Base-by-base conservation (phyloP, 92 coral and sea anemone species). In the Palythoa grandiflora region DNA sequence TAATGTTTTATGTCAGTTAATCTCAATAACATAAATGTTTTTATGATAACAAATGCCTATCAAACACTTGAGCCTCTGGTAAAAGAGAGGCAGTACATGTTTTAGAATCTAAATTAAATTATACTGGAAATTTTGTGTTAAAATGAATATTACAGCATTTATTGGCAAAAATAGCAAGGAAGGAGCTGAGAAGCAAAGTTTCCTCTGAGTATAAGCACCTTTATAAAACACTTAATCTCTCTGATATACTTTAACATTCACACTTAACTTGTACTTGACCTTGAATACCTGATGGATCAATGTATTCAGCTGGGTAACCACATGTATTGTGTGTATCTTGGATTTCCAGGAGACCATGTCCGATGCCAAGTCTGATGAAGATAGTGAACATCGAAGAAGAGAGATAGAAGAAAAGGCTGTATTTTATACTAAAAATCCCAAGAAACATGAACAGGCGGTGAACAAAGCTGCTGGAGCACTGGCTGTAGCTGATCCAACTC, bases 251-350 rank as follows among this genome's bases (percentile, higher is more conserved):
- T 68, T 68, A 68, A 68, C 2, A 68, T 21, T 68, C 39, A 68
- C 73, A 68, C 73, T 68, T 68, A 68, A 68, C 73, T 68, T 68
- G 73, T 68, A 68, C 73, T 68, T 68, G 73, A 68, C 39, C 73
- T 68, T 68, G 73, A 20, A 68, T 68, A 21, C 47, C 39, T 68
- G 73, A n/a, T 68, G 35, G 12, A 68, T 68, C 47, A 68, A 68
- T 21, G 73, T 68, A 68, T 10, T 68, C 12, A 68, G 73, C 44
- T 68, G 73, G 73, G 73, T 68, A 68, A 68, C 73, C 73, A 68
- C 73, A 28, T 57, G 63, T 57, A 40, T 5, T 57, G 3, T 0
- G 11, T 57, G 63, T 57, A 57, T 68, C 73, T 68, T 68, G 73
- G 73, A 68, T 68, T 68, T 68, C 73, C 73, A 21, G 39, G 73